Base-by-base conservation (phyloP, 1,140 invertebrate genomes). In the Nephotettix cincticeps region DNA sequence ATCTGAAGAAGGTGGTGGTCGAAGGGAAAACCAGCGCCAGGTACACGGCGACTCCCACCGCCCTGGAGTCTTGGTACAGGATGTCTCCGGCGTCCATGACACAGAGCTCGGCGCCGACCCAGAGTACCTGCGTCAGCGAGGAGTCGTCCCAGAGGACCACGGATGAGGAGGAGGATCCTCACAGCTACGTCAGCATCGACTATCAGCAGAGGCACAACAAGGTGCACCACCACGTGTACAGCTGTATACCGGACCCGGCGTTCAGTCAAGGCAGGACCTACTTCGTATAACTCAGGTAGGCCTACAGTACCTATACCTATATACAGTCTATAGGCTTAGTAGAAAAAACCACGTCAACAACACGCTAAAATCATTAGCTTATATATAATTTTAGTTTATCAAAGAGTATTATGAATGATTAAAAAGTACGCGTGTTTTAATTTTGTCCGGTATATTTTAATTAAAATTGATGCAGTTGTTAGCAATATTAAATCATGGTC, bases 51-150 rank as follows among this genome's bases (percentile, higher is more conserved):
- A 85, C 86, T 4, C 86, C 87, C 0, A 84, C 84, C 2, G 80
- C 83, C 1, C 80, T 81, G 0, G 75, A 75, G 17, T 78, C 83
- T 23, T 87, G 85, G 85, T 83, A 81, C 70, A 84, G 84, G 73
- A 77, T 77, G 77, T 76, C 75, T 14, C 75, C 75, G 21, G 74
- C 76, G 1, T 72, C 74, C 36, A 68, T 75, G 23, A 73, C 73
- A 79, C 82, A 69, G 80, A 85, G 45, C 79, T 86, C 75, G 79
- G 54, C 81, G 82, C 68, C 86, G 0, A 87, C 86, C 0, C 86
- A 87, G 21, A 88, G 86, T 32, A 87, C 87, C 47, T 88, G 87
- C 78, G 85, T 88, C 30, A 87, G 86, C 61, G 87, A 86, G 32
- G 86, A 86, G 68, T 87, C 86, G 13, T 84, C 84, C 43, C 80